Percentiles rank a stretch among this genome's conserved stretches.
Conservation (phyloP, 2,888 invertebrate genomes). For the Aphidoletes aphidimyza region DNA sequence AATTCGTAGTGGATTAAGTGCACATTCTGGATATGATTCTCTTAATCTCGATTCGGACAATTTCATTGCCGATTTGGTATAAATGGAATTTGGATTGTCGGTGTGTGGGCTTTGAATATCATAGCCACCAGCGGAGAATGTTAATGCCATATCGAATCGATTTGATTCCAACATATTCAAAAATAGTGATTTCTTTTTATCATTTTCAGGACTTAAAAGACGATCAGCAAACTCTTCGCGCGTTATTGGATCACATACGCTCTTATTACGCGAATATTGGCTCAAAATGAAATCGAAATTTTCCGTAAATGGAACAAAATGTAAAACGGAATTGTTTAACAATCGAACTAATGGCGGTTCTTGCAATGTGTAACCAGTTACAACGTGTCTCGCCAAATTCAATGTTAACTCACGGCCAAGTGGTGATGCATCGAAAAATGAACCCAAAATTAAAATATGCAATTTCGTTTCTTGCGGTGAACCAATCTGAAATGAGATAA, state of each 20-base stretch:
- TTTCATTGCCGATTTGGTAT: slow-evolving; percentile 62
- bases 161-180: slow-evolving; percentile 73
- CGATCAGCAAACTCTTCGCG: slow-evolving; percentile 74
- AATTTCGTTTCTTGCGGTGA: slow-evolving; percentile 83
- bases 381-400: slow-evolving; percentile 83
- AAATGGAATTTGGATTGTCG: slow-evolving; percentile 59
- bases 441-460: slow-evolving; percentile 85
- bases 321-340: slow-evolving; percentile 78
- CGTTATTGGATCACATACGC: slow-evolving; percentile 64
- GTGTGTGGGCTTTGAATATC: slow-evolving; percentile 68
- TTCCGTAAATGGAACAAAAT: slow-evolving; percentile 75
- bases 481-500: slow-evolving; percentile 74
- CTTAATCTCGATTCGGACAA: slow-evolving; percentile 63
- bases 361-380: slow-evolving; percentile 75
- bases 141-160: slow-evolving; percentile 77
- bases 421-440: slow-evolving; percentile 83
- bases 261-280: slow-evolving; percentile 57
- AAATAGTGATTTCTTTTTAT: slow-evolving; percentile 67
- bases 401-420: slow-evolving; percentile 85
- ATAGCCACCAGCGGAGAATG: slow-evolving; percentile 79
- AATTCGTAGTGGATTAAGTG: slow-evolving; percentile 18
- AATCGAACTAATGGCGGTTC: slow-evolving; percentile 75
- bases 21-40: slow-evolving; percentile 57
- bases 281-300: slow-evolving; percentile 15
- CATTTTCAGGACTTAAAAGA: slow-evolving; percentile 67